phyloP scores from a whole-genome alignment of 2,888 invertebrate genomes.

The Harpalus rufipes region DNA sequence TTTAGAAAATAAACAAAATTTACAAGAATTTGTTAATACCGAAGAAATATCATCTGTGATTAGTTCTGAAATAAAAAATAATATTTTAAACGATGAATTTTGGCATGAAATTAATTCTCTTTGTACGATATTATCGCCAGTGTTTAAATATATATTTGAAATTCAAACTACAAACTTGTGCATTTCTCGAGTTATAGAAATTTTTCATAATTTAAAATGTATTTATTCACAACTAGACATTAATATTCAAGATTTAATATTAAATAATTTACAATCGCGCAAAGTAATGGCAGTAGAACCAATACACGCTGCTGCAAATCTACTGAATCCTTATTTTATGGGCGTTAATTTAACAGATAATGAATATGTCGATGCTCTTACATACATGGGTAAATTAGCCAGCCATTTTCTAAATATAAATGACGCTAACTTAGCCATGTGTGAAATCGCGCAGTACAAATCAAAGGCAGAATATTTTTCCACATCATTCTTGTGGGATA shows the following conservation, averaged over 20 bases:
- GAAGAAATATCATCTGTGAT: background rate
- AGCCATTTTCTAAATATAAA: background rate
- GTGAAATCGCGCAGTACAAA: background rate
- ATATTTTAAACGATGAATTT: constrained; percentile 4
- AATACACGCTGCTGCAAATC: background rate
- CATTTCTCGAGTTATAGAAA: background rate
- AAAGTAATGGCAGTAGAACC: background rate
- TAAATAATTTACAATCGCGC: background rate
- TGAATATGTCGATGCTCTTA: background rate
- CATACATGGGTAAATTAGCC: background rate
- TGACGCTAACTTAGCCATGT: background rate
- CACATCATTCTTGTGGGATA: background rate
- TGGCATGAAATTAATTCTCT: background rate
- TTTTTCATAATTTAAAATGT: background rate
- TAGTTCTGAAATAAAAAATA: background rate
- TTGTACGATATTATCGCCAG: background rate
- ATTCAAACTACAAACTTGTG: background rate
- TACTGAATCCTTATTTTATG: background rate
- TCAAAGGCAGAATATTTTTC: background rate
- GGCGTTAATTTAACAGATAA: background rate
- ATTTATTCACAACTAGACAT: background rate
- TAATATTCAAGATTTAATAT: background rate
- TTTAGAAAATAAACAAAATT: background rate
- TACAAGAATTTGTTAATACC: background rate
- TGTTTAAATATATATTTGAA: background rate